Evolutionary conservation across 1,140 invertebrate species (phyloP), one percentile per base, ranked within the genome.

Genomic region (Apolygus lucorum): DNA sequence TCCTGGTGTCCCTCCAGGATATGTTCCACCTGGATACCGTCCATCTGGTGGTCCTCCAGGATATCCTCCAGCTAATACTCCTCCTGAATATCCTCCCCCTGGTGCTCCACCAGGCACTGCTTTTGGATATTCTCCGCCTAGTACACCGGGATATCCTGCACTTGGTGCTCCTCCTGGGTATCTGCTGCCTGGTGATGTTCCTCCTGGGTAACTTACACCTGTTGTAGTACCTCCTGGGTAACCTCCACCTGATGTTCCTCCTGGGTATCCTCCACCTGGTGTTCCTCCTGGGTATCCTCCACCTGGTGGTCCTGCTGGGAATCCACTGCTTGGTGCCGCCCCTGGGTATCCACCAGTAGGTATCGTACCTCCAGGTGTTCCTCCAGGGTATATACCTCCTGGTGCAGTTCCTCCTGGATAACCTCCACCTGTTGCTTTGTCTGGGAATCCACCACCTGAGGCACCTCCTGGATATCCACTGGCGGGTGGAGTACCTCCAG

Each of bases 41-140:
- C 72, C 70, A n/a, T n/a, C n/a, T n/a, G n/a, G n/a, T 52, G 73
- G 29, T 27, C 65, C 54, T 11, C 73, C 71, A 13, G n/a, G n/a
- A n/a, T n/a, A n/a, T 63, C 52, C 65, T 49, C 73, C 72, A 28
- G 42, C 62, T 22, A 68, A 64, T 28, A 13, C 63, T 63, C 14
- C 14, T 52, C 27, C 63, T 22, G 52, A 29, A 67, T 26, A 14
- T 28, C 11, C 24, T 52, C 63, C 59, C 59, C 71, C 67, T 14
- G 69, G 67, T 66, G 66, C 68, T 49, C 67, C 68, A 25, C 67
- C 54, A 34, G 54, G n/a, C 52, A 24, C 21, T 21, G 28, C 59
- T 25, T 34, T 42, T 65, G 67, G 65, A 71, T 71, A 42, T 73
- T 65, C 52, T 54, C 63, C 65, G 54, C 52, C 26, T n/a, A 24